Percentiles rank a stretch among this genome's conserved stretches.
Conservation (phyloP, 2,888 invertebrate genomes). For the Brenthis ino region DNA sequence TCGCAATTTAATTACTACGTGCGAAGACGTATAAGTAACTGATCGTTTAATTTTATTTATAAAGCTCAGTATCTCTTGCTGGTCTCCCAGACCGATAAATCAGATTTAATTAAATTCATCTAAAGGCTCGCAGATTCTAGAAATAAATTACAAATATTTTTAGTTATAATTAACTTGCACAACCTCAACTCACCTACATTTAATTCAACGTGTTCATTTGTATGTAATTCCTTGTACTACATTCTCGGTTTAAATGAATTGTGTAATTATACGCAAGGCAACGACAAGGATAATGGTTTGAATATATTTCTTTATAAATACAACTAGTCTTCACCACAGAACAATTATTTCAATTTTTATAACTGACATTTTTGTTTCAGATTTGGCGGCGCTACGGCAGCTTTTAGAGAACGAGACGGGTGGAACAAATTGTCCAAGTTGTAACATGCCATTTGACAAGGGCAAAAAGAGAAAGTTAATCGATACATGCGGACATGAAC, state of each 20-base stretch:
- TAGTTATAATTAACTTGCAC: slow-evolving; percentile 30
- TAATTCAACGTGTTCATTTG: slow-evolving; percentile 38
- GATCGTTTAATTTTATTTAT: slow-evolving; percentile 56
- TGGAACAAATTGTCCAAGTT: slow-evolving; percentile 89
- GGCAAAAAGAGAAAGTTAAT: slow-evolving; percentile 97
- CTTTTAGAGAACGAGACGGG: slow-evolving; percentile 89
- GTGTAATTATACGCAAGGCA: slow-evolving; percentile 37
- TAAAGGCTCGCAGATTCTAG: slow-evolving; percentile 22
- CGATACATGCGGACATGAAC: slow-evolving; percentile 97
- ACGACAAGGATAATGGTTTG: slow-evolving; percentile 34
- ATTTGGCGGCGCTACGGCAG: slow-evolving; percentile 91
- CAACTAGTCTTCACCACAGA: slow-evolving; percentile 4
- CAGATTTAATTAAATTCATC: slow-evolving; percentile 39
- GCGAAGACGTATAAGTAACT: slow-evolving; percentile 65
- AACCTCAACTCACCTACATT: slow-evolving; percentile 35
- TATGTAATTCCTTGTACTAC: slow-evolving; percentile 39
- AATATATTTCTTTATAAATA: slow-evolving; percentile 33
- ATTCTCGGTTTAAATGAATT: slow-evolving; percentile 39
- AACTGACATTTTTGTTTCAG: slow-evolving; percentile 78
- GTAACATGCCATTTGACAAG: slow-evolving; percentile 97
- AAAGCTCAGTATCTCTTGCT: slow-evolving; percentile 22
- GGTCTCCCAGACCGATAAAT: slow-evolving; percentile 38
- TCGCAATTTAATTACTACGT: slow-evolving; percentile 67
- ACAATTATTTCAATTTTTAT: not conserved
- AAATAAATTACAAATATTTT: slow-evolving; percentile 31